Evolutionary conservation across 2,797 vertebrate genomes (phyloP).

Genomic region (Myoxocephalus aenaeus): DNA sequence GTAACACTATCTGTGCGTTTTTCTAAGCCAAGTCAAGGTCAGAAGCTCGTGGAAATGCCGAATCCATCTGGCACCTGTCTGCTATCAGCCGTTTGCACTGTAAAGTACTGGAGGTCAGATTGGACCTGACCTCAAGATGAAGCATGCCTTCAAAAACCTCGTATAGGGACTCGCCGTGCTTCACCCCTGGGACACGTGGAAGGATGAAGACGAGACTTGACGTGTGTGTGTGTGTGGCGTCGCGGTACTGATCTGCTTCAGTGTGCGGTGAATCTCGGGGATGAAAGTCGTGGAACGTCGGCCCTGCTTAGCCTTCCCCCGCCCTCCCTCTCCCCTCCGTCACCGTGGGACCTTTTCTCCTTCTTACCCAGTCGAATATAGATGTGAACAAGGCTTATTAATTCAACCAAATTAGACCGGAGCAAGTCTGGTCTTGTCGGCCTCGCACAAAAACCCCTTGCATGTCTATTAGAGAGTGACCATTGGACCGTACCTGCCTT

Average conservation of each 20-base stretch:
- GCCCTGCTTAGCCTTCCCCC: conserved; percentile 44
- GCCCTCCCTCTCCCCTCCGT: conserved; percentile 34
- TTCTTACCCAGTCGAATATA: conserved; percentile 37
- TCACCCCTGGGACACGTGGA: conserved; percentile 20
- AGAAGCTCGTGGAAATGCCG: conserved; percentile 37
- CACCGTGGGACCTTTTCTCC: conserved; percentile 29
- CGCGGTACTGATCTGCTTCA: conserved; percentile 20
- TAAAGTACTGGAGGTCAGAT: conserved; percentile 43
- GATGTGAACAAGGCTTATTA: conserved; percentile 62
- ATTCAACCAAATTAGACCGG: conserved; percentile 63
- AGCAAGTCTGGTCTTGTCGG: conserved; percentile 45
- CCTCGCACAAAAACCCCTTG: conserved; percentile 36
- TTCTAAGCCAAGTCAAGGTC: conserved; percentile 50
- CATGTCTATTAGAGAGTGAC: conserved; percentile 51
- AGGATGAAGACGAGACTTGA: conserved; percentile 31
- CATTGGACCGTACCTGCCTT: conserved; percentile 60
- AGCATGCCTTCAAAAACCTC: conserved; percentile 35
- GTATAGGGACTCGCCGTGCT: conserved; percentile 32
- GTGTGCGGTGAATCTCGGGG: background rate
- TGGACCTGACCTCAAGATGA: conserved; percentile 65
- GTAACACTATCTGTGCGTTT: conserved; percentile 26
- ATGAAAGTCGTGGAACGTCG: conserved; percentile 32
- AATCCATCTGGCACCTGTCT: conserved; percentile 52
- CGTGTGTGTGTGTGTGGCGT: background rate
- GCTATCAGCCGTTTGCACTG: conserved; percentile 41